phyloP scores from a whole-genome alignment of 1,140 invertebrate species.

The Lethrus apterus region DNA sequence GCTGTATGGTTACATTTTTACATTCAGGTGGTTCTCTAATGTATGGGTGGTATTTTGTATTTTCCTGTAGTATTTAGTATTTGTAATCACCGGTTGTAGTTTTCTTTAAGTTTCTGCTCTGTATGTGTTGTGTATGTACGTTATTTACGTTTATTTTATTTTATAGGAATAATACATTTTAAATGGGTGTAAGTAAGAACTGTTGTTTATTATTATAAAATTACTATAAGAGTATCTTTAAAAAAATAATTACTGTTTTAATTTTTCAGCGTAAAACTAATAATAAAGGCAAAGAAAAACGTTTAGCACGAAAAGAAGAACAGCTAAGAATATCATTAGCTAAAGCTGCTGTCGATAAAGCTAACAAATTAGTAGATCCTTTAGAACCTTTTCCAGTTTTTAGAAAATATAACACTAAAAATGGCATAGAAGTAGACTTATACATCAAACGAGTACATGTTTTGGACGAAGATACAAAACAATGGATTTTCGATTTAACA shows the following conservation, averaged over 20 bases:
- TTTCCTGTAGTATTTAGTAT: too few relatives aligned
- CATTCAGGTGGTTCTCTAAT: too few relatives aligned
- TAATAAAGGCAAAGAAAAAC: slow-evolving; percentile 41
- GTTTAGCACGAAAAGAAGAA: slow-evolving; percentile 41
- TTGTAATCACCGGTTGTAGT: slow-evolving; percentile 1
- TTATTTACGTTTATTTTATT: background rate
- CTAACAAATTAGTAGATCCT: slow-evolving; percentile 41
- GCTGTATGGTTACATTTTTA: too few relatives aligned
- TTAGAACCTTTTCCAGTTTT: slow-evolving; percentile 40
- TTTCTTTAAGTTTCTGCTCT: background rate
- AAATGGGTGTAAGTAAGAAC: slow-evolving; percentile 4
- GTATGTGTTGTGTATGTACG: slow-evolving; percentile 2
- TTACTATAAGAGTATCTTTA: background rate
- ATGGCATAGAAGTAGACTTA: slow-evolving; percentile 37
- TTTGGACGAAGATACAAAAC: slow-evolving; percentile 31
- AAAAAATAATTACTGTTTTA: slow-evolving; percentile 8
- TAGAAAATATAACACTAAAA: slow-evolving; percentile 36
- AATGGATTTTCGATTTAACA: slow-evolving; percentile 51
- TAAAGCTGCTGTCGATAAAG: slow-evolving; percentile 37
- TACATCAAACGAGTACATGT: slow-evolving; percentile 27
- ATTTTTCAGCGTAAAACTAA: slow-evolving; percentile 27
- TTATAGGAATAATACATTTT: slow-evolving; percentile 1
- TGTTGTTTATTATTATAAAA: background rate
- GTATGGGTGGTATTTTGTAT: too few relatives aligned
- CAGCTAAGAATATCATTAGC: slow-evolving; percentile 37